Evolutionary conservation across 2,797 vertebrate species (phyloP), one percentile per base, ranked within the genome.

Genomic region (Acanthurus lineatus): DNA sequence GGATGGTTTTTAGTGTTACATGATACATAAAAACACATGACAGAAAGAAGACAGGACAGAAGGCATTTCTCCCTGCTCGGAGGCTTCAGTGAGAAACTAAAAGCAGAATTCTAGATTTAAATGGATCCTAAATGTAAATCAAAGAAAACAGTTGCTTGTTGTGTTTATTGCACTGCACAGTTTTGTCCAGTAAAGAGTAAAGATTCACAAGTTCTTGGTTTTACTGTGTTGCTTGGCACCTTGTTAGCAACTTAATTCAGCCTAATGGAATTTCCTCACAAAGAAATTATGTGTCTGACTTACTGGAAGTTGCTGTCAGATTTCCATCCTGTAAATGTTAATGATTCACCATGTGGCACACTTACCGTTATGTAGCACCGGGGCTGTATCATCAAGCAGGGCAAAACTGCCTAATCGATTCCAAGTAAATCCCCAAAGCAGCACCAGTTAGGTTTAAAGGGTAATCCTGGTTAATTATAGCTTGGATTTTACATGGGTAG

Each of bases 271-370:
- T 88, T 82, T 87, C 71, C 72, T 63, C 20, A 15, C 20, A 58
- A 65, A 81, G 49, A 75, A 79, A 83, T 70, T 40, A 73, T 14
- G 16, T 63, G 19, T 75, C 28, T 52, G 44, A 62, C 58, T 86
- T 82, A 60, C 72, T 88, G 74, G 74, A 81, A 80, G 69, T 28
- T 79, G 48, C 25, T 56, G 59, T 73, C 9, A 75, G 15, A 75
- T 90, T 86, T 86, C 69, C 81, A 88, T 57, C 32, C 15, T 54
- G 63, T 85, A 82, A 89, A 80, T 59, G 4, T 51, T 42, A 9
- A 25, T 82, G 77, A 77, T 72, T 79, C 73, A 74, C 9, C 48
- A 20, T 52, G 44, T 86, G 75, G 62, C 78, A 69, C 65, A 62
- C 12, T n/a, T 65, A 54, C 40, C 10, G 17, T 53, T 51, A 56